Evolutionary conservation across 64 coral and sea anemone genomes (phyloP).

Genomic region (Dendrophyllia cribrosa): DNA sequence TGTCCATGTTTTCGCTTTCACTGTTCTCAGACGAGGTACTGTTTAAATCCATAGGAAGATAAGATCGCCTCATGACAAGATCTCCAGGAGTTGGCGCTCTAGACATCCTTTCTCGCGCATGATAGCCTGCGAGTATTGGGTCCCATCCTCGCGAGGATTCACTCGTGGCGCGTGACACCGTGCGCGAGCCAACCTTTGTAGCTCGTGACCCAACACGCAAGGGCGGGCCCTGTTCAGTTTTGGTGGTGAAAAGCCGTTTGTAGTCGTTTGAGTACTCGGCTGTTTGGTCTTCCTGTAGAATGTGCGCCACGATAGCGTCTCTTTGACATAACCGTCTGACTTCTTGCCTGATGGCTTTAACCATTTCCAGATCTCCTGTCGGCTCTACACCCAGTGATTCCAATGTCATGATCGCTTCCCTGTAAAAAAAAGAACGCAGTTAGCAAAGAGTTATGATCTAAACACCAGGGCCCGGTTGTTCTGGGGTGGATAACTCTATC

Average conservation of each 20-base stretch:
- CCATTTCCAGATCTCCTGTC: conserved; percentile 88
- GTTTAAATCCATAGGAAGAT: conserved; percentile 89
- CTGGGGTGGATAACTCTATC: no score
- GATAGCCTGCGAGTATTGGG: conserved; percentile 93
- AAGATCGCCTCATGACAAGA: conserved; percentile 81
- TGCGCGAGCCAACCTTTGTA: conserved; percentile 27
- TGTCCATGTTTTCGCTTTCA: conserved; percentile 43
- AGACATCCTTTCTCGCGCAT: conserved; percentile 87
- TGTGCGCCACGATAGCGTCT: conserved; percentile 81
- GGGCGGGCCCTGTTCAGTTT: background rate
- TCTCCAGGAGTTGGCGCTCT: conserved; percentile 63
- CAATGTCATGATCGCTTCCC: conserved; percentile 81
- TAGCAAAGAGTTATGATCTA: background rate
- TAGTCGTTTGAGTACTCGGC: conserved; percentile 64
- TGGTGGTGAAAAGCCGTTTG: conserved; percentile 75
- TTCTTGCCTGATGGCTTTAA: conserved; percentile 83
- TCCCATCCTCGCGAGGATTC: conserved; percentile 89
- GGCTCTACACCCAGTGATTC: conserved; percentile 83
- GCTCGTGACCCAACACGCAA: conserved; percentile 49
- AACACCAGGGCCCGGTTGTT: background rate
- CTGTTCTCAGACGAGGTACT: conserved; percentile 95
- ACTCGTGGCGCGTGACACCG: conserved; percentile 58
- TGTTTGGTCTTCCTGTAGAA: conserved; percentile 75
- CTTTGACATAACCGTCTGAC: conserved; percentile 73
- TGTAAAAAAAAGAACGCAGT: conserved; percentile 3